Percentiles rank a stretch among this genome's conserved stretches.
phyloP scores from a whole-genome alignment of 2,888 invertebrate species.

The Plemyria rubiginata region DNA sequence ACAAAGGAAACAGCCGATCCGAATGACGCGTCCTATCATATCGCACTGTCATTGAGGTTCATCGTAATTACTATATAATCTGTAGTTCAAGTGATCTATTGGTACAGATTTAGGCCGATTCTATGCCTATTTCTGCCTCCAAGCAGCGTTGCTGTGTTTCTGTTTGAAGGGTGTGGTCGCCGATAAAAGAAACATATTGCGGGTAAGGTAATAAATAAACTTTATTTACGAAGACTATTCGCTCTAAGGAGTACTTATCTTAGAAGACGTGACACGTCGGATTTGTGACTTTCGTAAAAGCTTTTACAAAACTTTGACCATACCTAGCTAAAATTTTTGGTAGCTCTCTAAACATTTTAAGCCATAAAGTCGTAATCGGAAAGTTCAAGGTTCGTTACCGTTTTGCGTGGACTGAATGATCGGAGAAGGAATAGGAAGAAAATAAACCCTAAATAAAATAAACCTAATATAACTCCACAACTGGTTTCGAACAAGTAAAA shows the following conservation, averaged over 20 bases:
- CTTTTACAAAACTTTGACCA: constrained; percentile 13
- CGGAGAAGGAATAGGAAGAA: not conserved
- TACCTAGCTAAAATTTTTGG: not conserved
- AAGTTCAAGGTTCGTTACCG: not conserved
- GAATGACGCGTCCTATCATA: constrained; percentile 78
- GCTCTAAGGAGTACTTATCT: constrained; percentile 7
- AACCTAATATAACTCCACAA: too few relatives aligned
- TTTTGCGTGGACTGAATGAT: not conserved
- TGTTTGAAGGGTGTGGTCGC: too few relatives aligned
- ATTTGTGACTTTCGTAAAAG: constrained; percentile 13
- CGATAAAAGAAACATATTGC: too few relatives aligned
- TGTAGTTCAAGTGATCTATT: constrained; percentile 66
- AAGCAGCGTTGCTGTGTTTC: too few relatives aligned
- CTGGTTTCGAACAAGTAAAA: too few relatives aligned
- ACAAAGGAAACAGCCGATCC: constrained; percentile 77
- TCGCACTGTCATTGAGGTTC: constrained; percentile 78
- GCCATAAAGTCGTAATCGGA: not conserved
- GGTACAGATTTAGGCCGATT: too few relatives aligned
- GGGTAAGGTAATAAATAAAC: too few relatives aligned
- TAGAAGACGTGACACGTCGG: constrained; percentile 9
- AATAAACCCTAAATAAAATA: too few relatives aligned
- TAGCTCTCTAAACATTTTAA: not conserved
- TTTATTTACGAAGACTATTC: constrained; percentile 6
- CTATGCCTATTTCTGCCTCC: too few relatives aligned
- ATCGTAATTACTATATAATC: constrained; percentile 15